Conservation (phyloP, 2,113 vertebrate genomes). For the Pygoscelis adeliae region DNA sequence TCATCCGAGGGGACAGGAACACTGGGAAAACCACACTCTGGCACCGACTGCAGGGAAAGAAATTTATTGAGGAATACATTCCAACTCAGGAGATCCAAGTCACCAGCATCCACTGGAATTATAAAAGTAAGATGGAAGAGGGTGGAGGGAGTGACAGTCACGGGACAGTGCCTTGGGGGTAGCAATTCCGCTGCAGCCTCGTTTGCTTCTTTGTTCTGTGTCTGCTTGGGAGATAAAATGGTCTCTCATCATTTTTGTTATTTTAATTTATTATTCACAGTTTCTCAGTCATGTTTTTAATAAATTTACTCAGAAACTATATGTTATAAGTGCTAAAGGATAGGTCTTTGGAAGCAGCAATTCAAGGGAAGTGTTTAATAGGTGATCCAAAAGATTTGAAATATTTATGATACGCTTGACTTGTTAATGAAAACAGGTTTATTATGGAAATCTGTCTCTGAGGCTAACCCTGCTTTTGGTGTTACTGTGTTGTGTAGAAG, state of each 20-base stretch:
- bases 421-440: background rate
- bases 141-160: background rate
- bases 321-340: background rate
- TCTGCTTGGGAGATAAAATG: background rate
- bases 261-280: background rate
- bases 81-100: slow-evolving; percentile 99
- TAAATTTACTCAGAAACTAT: background rate
- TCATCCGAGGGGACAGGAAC: slow-evolving; percentile 96
- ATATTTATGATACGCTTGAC: background rate
- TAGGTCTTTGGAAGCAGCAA: background rate
- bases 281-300: background rate
- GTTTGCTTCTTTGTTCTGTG: background rate
- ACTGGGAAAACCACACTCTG: slow-evolving; percentile 97
- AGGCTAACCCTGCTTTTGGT: background rate
- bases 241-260: background rate
- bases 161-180: background rate
- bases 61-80: slow-evolving; percentile 96
- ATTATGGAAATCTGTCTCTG: background rate
- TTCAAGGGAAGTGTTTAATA: background rate
- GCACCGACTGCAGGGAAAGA: slow-evolving; percentile 95
- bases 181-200: background rate
- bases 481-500: background rate
- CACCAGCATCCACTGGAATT: slow-evolving; percentile 99
- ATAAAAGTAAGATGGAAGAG: slow-evolving; percentile 88
- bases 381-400: background rate